phyloP scores from a whole-genome alignment of 2,888 invertebrate species.

The Nemurella pictetii region DNA sequence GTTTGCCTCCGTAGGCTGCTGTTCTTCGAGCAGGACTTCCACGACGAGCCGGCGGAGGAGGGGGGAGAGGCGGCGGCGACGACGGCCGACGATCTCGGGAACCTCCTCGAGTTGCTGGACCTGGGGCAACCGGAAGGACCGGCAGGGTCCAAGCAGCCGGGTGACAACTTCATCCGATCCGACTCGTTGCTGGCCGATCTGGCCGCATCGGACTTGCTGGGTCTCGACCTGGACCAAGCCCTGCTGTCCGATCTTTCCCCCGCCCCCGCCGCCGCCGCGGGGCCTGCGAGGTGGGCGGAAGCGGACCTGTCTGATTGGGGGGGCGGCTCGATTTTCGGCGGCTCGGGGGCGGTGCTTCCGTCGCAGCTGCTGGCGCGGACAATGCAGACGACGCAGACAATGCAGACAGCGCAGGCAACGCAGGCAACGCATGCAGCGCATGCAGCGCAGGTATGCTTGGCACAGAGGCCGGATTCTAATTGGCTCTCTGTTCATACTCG shows the following conservation, averaged over 20 bases:
- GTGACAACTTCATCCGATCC: too few species aligned
- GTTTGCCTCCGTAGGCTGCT: conserved; percentile 47
- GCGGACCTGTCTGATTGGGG: conserved; percentile 22
- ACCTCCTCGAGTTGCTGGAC: background rate
- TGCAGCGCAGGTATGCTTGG: too few species aligned
- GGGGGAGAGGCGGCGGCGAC: too few species aligned
- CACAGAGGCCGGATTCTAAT: too few species aligned
- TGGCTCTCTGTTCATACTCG: too few species aligned
- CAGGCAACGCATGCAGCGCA: too few species aligned
- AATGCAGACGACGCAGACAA: conserved; percentile 34
- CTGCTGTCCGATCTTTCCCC: too few species aligned
- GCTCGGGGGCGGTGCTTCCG: conserved; percentile 35
- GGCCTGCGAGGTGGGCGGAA: too few species aligned
- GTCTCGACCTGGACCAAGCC: background rate
- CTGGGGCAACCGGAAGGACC: background rate
- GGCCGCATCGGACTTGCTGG: background rate
- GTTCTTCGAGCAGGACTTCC: conserved; percentile 53
- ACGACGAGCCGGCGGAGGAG: conserved; percentile 44
- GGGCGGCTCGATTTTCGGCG: too few species aligned
- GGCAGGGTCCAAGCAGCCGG: too few species aligned
- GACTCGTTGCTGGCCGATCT: background rate
- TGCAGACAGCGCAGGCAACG: background rate
- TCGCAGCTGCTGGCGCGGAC: conserved; percentile 41
- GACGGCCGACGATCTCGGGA: background rate
- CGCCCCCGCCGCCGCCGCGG: too few species aligned